Evolutionary conservation across 2,888 invertebrate species (phyloP).

Genomic region (Melanchra persicariae): DNA sequence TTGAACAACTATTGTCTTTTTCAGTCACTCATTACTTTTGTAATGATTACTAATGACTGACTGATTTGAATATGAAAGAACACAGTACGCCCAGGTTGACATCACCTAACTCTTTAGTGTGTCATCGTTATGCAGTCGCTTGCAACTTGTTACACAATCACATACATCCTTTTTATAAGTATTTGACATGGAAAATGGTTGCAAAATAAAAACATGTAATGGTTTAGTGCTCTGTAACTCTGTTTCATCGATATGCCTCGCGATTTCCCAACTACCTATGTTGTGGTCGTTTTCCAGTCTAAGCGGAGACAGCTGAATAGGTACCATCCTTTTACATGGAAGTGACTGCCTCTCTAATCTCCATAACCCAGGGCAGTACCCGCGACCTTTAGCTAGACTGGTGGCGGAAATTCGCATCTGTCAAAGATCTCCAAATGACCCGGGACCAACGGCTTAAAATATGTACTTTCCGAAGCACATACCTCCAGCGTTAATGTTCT

Average conservation of each 20-base stretch:
- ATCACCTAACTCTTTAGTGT: constrained; percentile 28
- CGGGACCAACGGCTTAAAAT: background rate
- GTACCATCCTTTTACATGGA: too few relatives aligned
- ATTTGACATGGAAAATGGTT: background rate
- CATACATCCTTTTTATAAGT: background rate
- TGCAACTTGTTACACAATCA: constrained; percentile 29
- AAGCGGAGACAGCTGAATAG: background rate
- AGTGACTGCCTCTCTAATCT: too few relatives aligned
- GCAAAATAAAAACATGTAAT: constrained; percentile 1
- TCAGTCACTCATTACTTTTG: too few relatives aligned
- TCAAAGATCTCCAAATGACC: background rate
- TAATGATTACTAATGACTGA: too few relatives aligned
- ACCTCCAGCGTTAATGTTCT: background rate
- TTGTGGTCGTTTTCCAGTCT: background rate
- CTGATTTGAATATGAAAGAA: constrained; percentile 46
- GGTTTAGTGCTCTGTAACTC: constrained; percentile 5
- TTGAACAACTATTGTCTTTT: too few relatives aligned
- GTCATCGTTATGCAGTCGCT: constrained; percentile 28
- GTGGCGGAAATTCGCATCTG: background rate
- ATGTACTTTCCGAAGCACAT: background rate
- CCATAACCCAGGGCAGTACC: too few relatives aligned
- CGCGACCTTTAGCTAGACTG: background rate
- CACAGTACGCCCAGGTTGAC: constrained; percentile 29
- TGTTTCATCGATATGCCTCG: background rate
- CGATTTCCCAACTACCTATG: background rate